Conservation (phyloP, 2,888 invertebrate species). For the Eristalinus aeneus region DNA sequence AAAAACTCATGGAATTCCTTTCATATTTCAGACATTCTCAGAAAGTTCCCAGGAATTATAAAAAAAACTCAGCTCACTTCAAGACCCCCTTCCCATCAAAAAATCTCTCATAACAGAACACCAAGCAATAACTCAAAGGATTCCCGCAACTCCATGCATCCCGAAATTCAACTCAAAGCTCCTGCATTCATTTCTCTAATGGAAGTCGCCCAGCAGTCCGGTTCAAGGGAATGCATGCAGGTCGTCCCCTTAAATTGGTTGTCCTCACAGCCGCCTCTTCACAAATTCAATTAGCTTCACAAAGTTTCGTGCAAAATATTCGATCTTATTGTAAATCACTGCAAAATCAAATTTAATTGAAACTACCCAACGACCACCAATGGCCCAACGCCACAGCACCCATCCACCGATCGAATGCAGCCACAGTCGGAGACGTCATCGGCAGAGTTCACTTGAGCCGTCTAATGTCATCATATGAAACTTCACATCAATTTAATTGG, state of each 20-base stretch:
- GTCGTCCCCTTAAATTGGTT: too few relatives aligned
- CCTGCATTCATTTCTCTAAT: neutral
- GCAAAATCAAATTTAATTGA: neutral
- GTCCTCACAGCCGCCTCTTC: neutral
- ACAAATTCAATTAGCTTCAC: neutral
- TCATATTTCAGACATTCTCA: too few relatives aligned
- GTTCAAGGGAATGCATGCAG: too few relatives aligned
- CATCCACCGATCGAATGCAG: neutral
- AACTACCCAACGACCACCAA: neutral
- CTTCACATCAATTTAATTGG: slow-evolving; percentile 14
- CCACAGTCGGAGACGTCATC: neutral
- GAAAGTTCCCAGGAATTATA: too few relatives aligned
- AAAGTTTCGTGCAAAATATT: neutral
- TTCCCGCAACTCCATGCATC: neutral
- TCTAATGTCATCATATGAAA: neutral
- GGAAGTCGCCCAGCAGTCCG: neutral
- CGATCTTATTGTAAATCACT: neutral
- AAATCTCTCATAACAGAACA: neutral
- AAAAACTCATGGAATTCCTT: too few relatives aligned
- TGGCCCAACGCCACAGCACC: neutral
- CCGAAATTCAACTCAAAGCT: neutral
- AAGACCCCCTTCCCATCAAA: neutral
- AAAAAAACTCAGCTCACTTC: too few relatives aligned
- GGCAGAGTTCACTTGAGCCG: neutral
- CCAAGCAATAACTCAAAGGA: neutral